A percentile compares a stretch with the other conserved stretches of the same genome.
Evolutionary conservation across 2,113 vertebrate species (phyloP).

Genomic region (Archilochus colubris): DNA sequence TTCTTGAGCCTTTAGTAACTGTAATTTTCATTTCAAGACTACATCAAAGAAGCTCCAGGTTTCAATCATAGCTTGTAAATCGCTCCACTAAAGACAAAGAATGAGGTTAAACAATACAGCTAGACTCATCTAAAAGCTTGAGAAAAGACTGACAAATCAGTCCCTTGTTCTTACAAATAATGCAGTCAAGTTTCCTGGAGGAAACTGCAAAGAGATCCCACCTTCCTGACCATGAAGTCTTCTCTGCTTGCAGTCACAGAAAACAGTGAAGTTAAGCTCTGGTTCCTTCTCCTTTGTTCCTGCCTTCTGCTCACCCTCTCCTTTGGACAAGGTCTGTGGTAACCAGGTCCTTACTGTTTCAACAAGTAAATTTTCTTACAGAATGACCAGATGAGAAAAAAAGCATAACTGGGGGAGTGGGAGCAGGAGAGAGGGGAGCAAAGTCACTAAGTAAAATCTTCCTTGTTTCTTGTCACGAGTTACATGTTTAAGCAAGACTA

Average conservation of each 20-base stretch:
- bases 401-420: background rate
- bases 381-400: background rate
- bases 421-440: background rate
- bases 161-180: background rate
- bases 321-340: fast-evolving
- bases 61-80: background rate
- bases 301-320: background rate
- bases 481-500: background rate
- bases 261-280: background rate
- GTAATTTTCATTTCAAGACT: background rate
- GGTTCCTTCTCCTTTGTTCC: background rate
- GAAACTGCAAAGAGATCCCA: background rate
- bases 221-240: background rate
- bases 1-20: background rate
- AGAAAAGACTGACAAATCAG: background rate
- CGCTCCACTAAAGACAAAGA: background rate
- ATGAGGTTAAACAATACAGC: background rate
- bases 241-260: background rate
- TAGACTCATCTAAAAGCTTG: background rate
- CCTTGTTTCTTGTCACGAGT: background rate
- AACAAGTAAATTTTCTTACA: background rate
- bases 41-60: background rate
- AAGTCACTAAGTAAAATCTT: background rate
- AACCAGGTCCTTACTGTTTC: background rate
- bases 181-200: background rate